A percentile compares a stretch with the other conserved stretches of the same genome.
Evolutionary conservation across 2,888 invertebrate genomes (phyloP).

Genomic region (Drosophila algonquin): DNA sequence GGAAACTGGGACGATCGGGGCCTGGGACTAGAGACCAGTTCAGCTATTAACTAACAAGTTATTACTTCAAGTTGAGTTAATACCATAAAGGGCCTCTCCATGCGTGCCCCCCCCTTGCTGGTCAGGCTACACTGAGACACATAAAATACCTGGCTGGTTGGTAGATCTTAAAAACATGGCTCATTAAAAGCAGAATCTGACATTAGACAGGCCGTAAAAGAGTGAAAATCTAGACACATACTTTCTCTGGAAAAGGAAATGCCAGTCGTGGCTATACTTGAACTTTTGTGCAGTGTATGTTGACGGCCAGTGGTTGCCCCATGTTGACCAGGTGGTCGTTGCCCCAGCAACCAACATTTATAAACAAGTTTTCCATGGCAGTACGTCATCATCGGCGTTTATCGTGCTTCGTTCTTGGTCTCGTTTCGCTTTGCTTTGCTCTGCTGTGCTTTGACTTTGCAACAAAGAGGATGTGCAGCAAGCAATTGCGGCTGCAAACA

Average conservation of each 20-base stretch:
- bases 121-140: background rate
- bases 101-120: no score
- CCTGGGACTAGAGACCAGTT: conserved; percentile 7
- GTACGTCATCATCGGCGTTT: conserved; percentile 56
- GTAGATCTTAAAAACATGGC: background rate
- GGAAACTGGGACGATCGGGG: conserved; percentile 26
- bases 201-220: background rate
- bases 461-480: conserved; percentile 24
- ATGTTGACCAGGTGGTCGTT: conserved; percentile 61
- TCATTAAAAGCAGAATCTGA: conserved; percentile 3
- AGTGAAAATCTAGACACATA: background rate
- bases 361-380: conserved; percentile 66
- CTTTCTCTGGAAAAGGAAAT: background rate
- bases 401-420: conserved; percentile 31
- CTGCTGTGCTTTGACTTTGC: conserved; percentile 44
- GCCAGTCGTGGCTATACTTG: background rate
- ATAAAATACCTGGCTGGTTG: background rate
- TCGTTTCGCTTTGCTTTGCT: conserved; percentile 12
- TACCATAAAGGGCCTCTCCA: conserved; percentile 13
- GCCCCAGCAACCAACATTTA: conserved; percentile 77
- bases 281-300: conserved; percentile 6
- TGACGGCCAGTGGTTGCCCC: conserved; percentile 37
- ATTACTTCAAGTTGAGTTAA: conserved; percentile 39
- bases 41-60: conserved; percentile 60
- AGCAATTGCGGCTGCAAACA: conserved; percentile 28